Evolutionary conservation across 1,140 invertebrate species (phyloP).

Genomic region (Schlechtendalia chinensis): DNA sequence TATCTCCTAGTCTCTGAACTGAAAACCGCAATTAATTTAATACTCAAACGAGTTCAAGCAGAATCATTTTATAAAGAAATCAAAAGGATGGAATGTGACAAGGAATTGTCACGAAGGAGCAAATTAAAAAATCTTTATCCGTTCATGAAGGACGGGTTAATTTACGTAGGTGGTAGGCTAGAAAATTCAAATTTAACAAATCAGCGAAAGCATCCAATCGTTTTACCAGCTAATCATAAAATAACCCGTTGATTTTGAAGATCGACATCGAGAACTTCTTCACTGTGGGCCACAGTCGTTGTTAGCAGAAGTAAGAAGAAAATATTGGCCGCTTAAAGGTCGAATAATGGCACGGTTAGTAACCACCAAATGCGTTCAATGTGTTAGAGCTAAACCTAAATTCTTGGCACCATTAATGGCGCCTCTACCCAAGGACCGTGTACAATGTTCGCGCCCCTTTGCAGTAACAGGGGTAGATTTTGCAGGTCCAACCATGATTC

Average conservation of each 20-base stretch:
- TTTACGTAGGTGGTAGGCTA: too few species aligned
- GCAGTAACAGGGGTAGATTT: neutral
- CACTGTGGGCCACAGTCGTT: slow-evolving; percentile 34
- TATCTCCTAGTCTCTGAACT: too few species aligned
- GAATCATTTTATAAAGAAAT: neutral
- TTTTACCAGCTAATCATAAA: neutral
- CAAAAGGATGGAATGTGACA: neutral
- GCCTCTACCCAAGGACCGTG: neutral
- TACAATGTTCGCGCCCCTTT: neutral
- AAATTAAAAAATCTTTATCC: too few species aligned
- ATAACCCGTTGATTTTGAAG: slow-evolving; percentile 16
- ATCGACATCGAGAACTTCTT: slow-evolving; percentile 14
- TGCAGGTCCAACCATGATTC: neutral
- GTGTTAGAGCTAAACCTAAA: neutral
- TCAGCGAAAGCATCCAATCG: too few species aligned
- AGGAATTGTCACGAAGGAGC: neutral
- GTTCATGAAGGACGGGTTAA: too few species aligned
- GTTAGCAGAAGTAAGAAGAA: neutral
- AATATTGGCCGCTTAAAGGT: neutral
- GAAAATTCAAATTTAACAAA: too few species aligned
- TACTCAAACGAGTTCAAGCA: neutral
- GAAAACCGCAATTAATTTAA: neutral
- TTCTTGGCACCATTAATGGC: slow-evolving; percentile 10
- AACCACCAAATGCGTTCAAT: slow-evolving; percentile 1
- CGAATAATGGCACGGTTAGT: neutral